A percentile compares a stretch with the other conserved stretches of the same genome.
phyloP scores from a whole-genome alignment of 2,888 invertebrate genomes.

The Dione vanillae region DNA sequence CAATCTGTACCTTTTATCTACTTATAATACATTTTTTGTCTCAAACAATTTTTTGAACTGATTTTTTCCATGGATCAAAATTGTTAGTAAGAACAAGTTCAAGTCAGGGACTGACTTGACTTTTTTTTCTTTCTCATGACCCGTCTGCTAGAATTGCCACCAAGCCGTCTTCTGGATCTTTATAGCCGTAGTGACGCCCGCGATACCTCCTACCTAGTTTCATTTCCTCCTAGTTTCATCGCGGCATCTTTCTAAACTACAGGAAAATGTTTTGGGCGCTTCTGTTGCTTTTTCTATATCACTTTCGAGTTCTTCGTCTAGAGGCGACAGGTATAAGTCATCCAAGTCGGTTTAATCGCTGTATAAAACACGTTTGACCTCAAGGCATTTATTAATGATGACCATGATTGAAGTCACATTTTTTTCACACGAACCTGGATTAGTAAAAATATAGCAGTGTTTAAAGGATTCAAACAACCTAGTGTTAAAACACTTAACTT shows the following conservation, averaged over 20 bases:
- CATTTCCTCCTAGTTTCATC: slow-evolving; percentile 46
- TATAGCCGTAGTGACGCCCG: slow-evolving; percentile 26
- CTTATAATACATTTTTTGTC: slow-evolving; percentile 43
- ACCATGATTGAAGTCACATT: slow-evolving; percentile 2
- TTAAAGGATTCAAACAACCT: too few species aligned
- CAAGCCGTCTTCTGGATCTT: slow-evolving; percentile 39
- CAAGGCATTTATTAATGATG: slow-evolving; percentile 43
- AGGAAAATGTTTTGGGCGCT: slow-evolving; percentile 3
- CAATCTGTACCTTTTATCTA: slow-evolving; percentile 55
- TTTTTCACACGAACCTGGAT: slow-evolving; percentile 28
- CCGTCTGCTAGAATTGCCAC: background rate
- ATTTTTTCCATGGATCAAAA: slow-evolving; percentile 55
- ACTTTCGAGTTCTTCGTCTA: slow-evolving; percentile 22
- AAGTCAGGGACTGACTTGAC: slow-evolving; percentile 30
- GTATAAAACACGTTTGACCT: slow-evolving; percentile 39
- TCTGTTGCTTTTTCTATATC: slow-evolving; percentile 25
- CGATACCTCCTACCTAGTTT: slow-evolving; percentile 35
- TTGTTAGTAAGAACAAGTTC: slow-evolving; percentile 49
- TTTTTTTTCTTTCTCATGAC: slow-evolving; percentile 30
- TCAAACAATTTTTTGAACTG: slow-evolving; percentile 52
- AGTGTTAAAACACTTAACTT: too few species aligned
- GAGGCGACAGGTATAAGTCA: slow-evolving; percentile 43
- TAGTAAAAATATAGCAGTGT: too few species aligned
- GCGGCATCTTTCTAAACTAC: slow-evolving; percentile 4
- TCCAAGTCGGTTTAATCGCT: slow-evolving; percentile 47